phyloP scores from a whole-genome alignment of 2,797 vertebrate species.

The Enteromius thamalakanensis region DNA sequence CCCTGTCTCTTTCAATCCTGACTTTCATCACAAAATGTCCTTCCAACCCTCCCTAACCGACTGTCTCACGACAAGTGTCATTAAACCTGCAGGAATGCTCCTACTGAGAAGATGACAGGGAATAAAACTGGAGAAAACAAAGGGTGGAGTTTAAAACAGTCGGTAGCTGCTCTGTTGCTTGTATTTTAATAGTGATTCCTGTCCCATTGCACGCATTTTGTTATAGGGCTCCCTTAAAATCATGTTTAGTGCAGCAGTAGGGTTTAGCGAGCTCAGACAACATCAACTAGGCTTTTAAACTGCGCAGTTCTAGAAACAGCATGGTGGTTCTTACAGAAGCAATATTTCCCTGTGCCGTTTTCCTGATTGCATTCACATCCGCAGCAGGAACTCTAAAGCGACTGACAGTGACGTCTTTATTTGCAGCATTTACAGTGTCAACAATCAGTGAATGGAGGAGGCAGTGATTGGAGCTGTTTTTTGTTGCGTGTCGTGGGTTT shows the following conservation, averaged over 20 bases:
- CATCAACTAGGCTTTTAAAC: background rate
- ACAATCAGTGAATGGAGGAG: background rate
- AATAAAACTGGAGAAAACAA: slow-evolving; percentile 6
- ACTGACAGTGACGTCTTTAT: background rate
- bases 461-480: no score
- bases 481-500: no score
- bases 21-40: slow-evolving; percentile 40
- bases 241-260: background rate
- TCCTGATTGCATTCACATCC: background rate
- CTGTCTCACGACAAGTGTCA: slow-evolving; percentile 42
- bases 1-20: slow-evolving; percentile 12
- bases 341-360: background rate
- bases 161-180: background rate
- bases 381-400: background rate
- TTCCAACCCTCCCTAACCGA: slow-evolving; percentile 19
- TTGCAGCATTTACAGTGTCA: background rate
- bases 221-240: background rate
- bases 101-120: slow-evolving; percentile 56
- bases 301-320: background rate
- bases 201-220: background rate
- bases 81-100: slow-evolving; percentile 59
- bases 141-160: slow-evolving; percentile 16
- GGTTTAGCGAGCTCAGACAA: background rate
- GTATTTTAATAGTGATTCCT: background rate
- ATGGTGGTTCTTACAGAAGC: background rate